Percentiles rank a stretch among this genome's conserved stretches.
phyloP scores from a whole-genome alignment of 2,113 vertebrate genomes.

The Bufo bufo region DNA sequence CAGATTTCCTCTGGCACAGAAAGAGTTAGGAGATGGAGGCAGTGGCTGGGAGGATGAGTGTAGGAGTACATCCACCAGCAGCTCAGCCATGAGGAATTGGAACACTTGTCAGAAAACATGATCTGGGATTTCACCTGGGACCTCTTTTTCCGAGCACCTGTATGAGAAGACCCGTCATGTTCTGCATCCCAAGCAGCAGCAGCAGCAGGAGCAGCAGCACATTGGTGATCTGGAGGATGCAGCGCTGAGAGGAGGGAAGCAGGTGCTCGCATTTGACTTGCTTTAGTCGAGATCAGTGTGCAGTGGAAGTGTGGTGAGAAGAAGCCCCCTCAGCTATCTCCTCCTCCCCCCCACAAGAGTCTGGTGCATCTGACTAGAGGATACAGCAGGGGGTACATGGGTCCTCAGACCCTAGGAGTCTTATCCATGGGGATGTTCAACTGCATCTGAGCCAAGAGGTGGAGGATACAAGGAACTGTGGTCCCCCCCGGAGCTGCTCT shows the following conservation, averaged over 20 bases:
- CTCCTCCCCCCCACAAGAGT: background rate
- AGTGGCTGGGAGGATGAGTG: constrained; percentile 2
- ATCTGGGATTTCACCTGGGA: constrained; percentile 20
- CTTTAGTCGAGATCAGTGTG: constrained; percentile 23
- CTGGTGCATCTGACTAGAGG: background rate
- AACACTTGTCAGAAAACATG: constrained; percentile 34
- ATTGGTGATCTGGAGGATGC: background rate
- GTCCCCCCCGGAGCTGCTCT: background rate
- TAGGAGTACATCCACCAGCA: constrained; percentile 35
- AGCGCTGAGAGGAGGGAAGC: constrained; percentile 14
- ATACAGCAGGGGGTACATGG: background rate
- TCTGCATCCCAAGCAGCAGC: background rate
- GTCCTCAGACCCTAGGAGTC: background rate
- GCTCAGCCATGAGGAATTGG: constrained; percentile 23
- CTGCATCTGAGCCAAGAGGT: constrained; percentile 3
- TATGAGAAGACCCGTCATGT: background rate
- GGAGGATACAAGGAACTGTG: background rate
- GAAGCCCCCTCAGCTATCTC: constrained; percentile 16
- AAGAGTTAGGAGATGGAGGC: constrained; percentile 18
- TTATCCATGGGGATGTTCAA: background rate
- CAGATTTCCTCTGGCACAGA: constrained; percentile 3
- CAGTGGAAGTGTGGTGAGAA: constrained; percentile 11
- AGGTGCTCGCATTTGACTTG: constrained; percentile 27
- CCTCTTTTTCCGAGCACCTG: background rate
- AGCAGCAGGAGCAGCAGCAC: background rate